Conservation (phyloP, 2,797 vertebrate species). For the Centroberyx gerrardi region DNA sequence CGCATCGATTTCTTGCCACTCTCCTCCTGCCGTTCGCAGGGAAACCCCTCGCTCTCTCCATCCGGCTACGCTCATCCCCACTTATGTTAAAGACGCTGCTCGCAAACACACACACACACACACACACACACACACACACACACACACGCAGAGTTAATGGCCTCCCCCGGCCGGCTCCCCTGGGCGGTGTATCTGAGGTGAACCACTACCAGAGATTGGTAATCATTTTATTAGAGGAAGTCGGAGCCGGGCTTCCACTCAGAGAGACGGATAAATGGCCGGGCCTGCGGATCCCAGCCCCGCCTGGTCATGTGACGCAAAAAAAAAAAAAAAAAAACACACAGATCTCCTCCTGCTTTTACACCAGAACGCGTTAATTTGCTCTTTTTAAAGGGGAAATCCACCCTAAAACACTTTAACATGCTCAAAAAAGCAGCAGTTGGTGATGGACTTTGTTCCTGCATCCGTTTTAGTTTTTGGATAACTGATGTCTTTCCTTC, state of each 20-base stretch:
- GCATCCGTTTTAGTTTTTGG: too few relatives aligned
- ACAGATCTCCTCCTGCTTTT: neutral
- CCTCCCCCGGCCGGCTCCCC: conserved; percentile 56
- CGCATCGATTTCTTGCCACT: conserved; percentile 79
- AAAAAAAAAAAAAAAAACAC: conserved; percentile 41
- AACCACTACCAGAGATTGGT: conserved; percentile 62
- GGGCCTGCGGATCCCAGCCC: conserved; percentile 30
- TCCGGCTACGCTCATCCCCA: conserved; percentile 66
- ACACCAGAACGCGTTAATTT: too few relatives aligned
- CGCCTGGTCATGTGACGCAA: conserved; percentile 36
- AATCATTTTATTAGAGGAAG: conserved; percentile 71
- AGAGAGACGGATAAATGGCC: conserved; percentile 38
- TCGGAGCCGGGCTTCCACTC: conserved; percentile 35
- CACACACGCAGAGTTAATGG: conserved; percentile 46
- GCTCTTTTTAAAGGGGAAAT: too few relatives aligned
- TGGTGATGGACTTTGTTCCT: too few relatives aligned
- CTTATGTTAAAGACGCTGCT: conserved; percentile 68
- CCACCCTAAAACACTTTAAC: too few relatives aligned
- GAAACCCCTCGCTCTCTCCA: conserved; percentile 54
- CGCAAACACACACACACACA: conserved; percentile 1
- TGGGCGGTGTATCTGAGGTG: conserved; percentile 70
- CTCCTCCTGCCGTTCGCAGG: conserved; percentile 44
- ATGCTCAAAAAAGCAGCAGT: too few relatives aligned
- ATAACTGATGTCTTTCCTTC: too few relatives aligned
- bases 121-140: neutral